A percentile compares a stretch with the other conserved stretches of the same genome.
These are phyloP conservation scores for Limanda limanda DNA, from an alignment of 2,113 vertebrate species.

Conservation along the genomic window DNA sequence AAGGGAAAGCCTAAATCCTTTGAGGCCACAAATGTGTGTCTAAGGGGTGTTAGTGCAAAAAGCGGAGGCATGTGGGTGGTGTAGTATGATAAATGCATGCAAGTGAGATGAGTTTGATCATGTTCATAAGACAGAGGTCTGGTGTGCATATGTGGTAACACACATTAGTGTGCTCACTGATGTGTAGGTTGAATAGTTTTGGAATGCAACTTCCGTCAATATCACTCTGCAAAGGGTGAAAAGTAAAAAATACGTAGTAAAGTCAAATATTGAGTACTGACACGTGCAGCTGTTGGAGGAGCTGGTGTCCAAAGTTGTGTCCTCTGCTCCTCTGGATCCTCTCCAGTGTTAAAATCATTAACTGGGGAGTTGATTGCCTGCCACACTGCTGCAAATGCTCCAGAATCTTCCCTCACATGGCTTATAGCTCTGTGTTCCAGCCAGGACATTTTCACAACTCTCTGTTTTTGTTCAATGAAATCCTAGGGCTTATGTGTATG, in stretches of 20 bases:
- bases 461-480: too few species aligned
- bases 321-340: neutral
- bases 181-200: too few species aligned
- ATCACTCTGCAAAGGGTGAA: neutral
- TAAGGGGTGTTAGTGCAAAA: constrained; percentile 61
- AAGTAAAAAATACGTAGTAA: neutral
- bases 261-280: neutral
- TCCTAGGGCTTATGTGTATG: neutral
- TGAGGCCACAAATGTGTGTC: constrained; percentile 52
- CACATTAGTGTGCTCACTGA: too few species aligned
- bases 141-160: too few species aligned
- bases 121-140: too few species aligned
- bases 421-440: neutral
- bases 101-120: neutral
- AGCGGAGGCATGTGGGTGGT: constrained; percentile 39
- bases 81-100: constrained; percentile 31
- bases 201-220: too few species aligned
- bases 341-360: constrained; percentile 32
- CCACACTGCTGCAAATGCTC: neutral
- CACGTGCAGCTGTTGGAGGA: neutral
- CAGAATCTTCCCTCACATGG: neutral
- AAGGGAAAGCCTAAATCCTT: constrained; percentile 56
- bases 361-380: neutral
- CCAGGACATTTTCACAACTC: neutral
- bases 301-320: neutral